Evolutionary conservation across 1,140 invertebrate species (phyloP).

Genomic region (Zaprionus kolodkinae): DNA sequence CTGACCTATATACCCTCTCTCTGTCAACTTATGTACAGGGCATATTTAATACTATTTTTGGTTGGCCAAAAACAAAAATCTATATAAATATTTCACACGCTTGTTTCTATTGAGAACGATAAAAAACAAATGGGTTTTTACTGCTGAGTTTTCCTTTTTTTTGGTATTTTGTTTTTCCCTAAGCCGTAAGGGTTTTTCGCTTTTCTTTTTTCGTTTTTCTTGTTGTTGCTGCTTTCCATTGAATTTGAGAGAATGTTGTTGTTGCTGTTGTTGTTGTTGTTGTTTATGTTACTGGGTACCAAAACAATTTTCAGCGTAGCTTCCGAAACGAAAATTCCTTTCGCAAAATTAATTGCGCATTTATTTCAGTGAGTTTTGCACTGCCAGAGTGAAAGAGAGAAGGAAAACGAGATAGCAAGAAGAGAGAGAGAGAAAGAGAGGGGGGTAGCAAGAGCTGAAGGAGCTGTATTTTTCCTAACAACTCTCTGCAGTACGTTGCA

Average conservation of each 20-base stretch:
- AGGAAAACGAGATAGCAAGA: constrained; percentile 11
- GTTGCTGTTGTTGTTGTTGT: constrained; percentile 64
- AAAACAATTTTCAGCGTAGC: constrained; percentile 56
- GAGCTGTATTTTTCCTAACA: constrained; percentile 40
- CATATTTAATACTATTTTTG: constrained; percentile 16
- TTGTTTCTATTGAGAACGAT: constrained; percentile 53
- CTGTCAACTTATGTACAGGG: neutral
- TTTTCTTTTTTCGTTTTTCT: neutral
- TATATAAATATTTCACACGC: constrained; percentile 68
- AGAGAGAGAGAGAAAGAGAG: constrained; percentile 12
- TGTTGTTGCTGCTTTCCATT: constrained; percentile 59
- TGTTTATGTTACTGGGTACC: constrained; percentile 36
- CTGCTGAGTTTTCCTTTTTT: constrained; percentile 21
- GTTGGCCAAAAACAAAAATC: constrained; percentile 28
- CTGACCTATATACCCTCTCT: no score
- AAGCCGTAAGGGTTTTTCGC: constrained; percentile 35
- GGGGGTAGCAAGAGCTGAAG: constrained; percentile 7
- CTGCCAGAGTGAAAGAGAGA: neutral
- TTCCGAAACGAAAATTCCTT: constrained; percentile 54
- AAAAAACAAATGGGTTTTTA: constrained; percentile 40
- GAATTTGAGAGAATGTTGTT: constrained; percentile 59
- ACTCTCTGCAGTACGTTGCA: constrained; percentile 46
- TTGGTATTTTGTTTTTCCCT: constrained; percentile 10
- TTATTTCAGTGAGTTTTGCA: constrained; percentile 63
- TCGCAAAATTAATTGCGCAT: constrained; percentile 80